These are phyloP conservation scores for Pseudobourletiella spinata DNA, from an alignment of 1,140 invertebrate genomes.

Conservation along the genomic window DNA sequence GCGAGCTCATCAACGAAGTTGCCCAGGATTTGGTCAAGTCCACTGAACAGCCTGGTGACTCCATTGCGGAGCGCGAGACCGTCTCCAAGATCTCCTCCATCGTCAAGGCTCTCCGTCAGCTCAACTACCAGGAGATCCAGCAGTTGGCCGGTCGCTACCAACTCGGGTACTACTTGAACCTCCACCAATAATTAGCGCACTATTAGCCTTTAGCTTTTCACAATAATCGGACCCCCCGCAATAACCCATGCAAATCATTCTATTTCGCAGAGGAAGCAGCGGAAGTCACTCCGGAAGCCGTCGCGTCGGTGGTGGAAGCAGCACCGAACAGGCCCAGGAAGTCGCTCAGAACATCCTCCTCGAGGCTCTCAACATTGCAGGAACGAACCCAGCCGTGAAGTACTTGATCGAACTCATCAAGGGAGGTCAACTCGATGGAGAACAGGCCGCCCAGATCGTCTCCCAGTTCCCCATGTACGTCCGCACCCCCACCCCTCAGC, in stretches of 20 bases:
- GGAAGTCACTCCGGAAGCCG: too few relatives aligned
- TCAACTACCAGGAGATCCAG: constrained; percentile 20
- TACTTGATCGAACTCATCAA: constrained; percentile 29
- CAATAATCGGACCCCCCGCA: too few relatives aligned
- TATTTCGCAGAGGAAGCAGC: background rate
- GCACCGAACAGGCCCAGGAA: constrained; percentile 4
- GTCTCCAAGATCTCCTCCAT: constrained; percentile 26
- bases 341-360: constrained; percentile 13
- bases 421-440: constrained; percentile 20
- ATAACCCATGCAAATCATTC: background rate
- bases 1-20: constrained; percentile 18
- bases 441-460: constrained; percentile 25
- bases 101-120: constrained; percentile 27
- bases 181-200: background rate
- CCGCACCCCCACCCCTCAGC: constrained; percentile 32
- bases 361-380: constrained; percentile 24
- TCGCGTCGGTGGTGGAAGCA: too few relatives aligned
- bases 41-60: background rate
- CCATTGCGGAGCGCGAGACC: constrained; percentile 26
- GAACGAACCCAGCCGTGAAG: constrained; percentile 34
- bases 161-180: constrained; percentile 10
- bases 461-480: constrained; percentile 29
- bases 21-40: constrained; percentile 2
- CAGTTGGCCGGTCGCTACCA: constrained; percentile 3
- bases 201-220: too few relatives aligned